Percentiles rank a stretch among this genome's conserved stretches.
phyloP scores from a whole-genome alignment of 2,797 vertebrate genomes.

The Paratrypauchen microcephalus region DNA sequence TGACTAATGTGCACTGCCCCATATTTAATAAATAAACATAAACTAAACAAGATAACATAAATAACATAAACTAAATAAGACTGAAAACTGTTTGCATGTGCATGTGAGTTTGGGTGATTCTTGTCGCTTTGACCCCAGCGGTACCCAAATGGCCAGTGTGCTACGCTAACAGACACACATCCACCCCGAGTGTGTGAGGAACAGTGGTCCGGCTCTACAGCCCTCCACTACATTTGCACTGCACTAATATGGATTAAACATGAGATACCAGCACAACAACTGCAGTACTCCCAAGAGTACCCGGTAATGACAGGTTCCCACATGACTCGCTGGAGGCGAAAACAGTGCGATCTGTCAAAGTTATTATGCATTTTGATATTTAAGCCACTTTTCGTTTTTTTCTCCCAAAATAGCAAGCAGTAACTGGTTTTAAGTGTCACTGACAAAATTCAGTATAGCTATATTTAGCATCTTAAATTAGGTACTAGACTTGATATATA shows the following conservation, averaged over 20 bases:
- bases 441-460: background rate
- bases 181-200: constrained; percentile 5
- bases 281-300: constrained; percentile 23
- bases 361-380: constrained; percentile 12
- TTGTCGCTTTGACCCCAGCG: constrained; percentile 61
- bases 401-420: background rate
- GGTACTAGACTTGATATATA: background rate
- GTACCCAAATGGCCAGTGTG: constrained; percentile 61
- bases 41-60: no score
- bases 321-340: constrained; percentile 5
- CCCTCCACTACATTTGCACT: constrained; percentile 13
- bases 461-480: background rate
- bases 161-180: constrained; percentile 61
- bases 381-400: constrained; percentile 9
- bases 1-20: background rate
- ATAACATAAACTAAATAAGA: constrained; percentile 8
- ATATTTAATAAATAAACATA: no score
- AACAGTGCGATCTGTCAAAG: constrained; percentile 8
- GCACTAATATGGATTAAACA: background rate
- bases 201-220: no score
- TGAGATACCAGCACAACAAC: constrained; percentile 10
- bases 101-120: constrained; percentile 55
- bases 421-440: background rate
- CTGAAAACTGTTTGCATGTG: constrained; percentile 37
- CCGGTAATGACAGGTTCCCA: constrained; percentile 12